Conservation (phyloP, 2,888 invertebrate species). For the Tanypteryx hageni region DNA sequence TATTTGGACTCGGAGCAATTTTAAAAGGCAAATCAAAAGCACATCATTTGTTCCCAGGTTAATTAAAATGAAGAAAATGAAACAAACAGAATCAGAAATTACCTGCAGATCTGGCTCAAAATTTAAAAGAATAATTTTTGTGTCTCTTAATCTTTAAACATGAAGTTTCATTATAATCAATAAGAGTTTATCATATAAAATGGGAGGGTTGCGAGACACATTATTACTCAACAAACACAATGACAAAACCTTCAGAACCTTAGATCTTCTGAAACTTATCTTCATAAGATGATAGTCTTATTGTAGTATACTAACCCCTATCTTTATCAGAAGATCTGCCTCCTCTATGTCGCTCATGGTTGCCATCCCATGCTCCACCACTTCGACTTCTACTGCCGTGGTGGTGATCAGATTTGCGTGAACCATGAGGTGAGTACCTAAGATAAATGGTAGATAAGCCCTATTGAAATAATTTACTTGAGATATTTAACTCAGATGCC, state of each 20-base stretch:
- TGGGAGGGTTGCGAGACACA: too few species aligned
- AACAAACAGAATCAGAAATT: neutral
- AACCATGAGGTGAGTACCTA: conserved; percentile 53
- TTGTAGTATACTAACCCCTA: conserved; percentile 27
- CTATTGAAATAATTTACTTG: too few species aligned
- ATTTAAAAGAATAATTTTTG: neutral
- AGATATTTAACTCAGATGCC: too few species aligned
- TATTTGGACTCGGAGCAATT: too few species aligned
- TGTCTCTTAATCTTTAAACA: neutral
- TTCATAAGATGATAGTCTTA: neutral
- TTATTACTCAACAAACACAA: neutral
- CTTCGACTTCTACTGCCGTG: conserved; percentile 53
- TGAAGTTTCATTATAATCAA: neutral
- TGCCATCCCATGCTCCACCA: conserved; percentile 53
- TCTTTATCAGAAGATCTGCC: conserved; percentile 59
- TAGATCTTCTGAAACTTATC: neutral
- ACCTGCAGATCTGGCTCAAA: neutral
- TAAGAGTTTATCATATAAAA: too few species aligned
- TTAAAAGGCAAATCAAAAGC: neutral
- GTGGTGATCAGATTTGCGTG: conserved; percentile 41
- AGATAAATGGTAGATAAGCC: neutral
- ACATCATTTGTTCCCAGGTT: neutral
- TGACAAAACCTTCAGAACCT: neutral
- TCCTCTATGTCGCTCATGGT: conserved; percentile 53
- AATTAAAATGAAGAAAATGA: neutral